Evolutionary conservation across 2,113 vertebrate species (phyloP), one percentile per base, ranked within the genome.

Genomic region (Anhinga rufa): DNA sequence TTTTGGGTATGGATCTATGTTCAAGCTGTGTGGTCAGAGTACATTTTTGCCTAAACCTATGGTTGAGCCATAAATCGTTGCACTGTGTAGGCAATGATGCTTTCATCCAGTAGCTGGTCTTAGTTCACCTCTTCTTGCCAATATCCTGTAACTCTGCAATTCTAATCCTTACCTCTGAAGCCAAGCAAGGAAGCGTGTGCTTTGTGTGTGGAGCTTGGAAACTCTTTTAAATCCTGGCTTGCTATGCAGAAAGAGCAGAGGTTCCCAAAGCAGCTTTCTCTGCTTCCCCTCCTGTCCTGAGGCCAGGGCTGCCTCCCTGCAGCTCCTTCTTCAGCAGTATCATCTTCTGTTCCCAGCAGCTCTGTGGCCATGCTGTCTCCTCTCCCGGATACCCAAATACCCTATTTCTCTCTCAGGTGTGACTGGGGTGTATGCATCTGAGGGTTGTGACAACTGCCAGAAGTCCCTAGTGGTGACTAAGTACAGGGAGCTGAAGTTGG

Each of bases 391-490:
- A n/a, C 44, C 24, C 61, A 82, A 38, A 69, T 31, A 58, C 44
- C 13, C 11, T 6, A 6, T 57, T 83, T 82, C 3, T 36, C 21
- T 89, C 28, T 25, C 0, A 1, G 14, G 22, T 2, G 4, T 49
- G 32, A 31, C 11, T 49, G 18, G 14, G 7, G 5, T 25, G 21
- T 7, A 1, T 22, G 24, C 18, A 40, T 48, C 46, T 86, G 29
- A 6, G 12, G 24, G 11, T 31, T 44, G 20, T 52, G 21, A 66
- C 62, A 54, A 24, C 48, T 62, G 25, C 21, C 12, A 28, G 24
- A 68, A 78, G 52, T 21, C 26, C 31, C 51, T 57, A 31, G 21
- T 1, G 2, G 51, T 76, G 62, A 49, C 31, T 18, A 16, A 48
- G 7, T 70, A 11, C 22, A 9, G n/a, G 38, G 44, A 71, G 57